phyloP scores from a whole-genome alignment of 92 coral and sea anemone genomes.

The Actinostola sp. region DNA sequence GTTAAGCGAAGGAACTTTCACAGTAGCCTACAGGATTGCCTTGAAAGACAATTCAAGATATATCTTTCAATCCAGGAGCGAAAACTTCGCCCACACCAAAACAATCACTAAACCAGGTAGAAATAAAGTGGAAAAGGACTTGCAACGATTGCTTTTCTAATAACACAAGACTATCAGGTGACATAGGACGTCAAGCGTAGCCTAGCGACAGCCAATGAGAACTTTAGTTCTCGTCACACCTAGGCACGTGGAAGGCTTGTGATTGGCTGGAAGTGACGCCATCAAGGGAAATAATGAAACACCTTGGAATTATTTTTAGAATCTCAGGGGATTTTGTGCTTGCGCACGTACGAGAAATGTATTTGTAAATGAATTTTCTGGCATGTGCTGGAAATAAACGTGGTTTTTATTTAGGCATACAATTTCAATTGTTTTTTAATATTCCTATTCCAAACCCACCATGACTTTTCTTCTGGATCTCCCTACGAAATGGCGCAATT shows the following conservation, averaged over 20 bases:
- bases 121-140: constrained; percentile 11
- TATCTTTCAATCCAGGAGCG: constrained; percentile 9
- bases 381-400: background rate
- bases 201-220: constrained; percentile 88
- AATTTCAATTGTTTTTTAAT: no score
- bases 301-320: constrained; percentile 50
- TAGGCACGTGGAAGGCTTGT: constrained; percentile 85
- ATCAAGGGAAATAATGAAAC: constrained; percentile 34
- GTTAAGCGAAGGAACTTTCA: constrained; percentile 6
- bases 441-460: no score
- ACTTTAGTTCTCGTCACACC: constrained; percentile 63
- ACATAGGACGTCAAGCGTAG: constrained; percentile 49
- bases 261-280: constrained; percentile 55
- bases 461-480: no score
- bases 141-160: background rate
- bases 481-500: no score
- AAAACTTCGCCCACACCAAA: constrained; percentile 22
- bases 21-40: constrained; percentile 3
- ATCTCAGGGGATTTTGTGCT: constrained; percentile 19
- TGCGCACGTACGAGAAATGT: constrained; percentile 8
- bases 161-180: constrained; percentile 27
- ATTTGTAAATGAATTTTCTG: background rate
- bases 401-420: no score
- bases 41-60: constrained; percentile 16
- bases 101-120: constrained; percentile 11